Evolutionary conservation across 2,797 vertebrate genomes (phyloP), one percentile per base, ranked within the genome.

Genomic region (Microhierax caerulescens): DNA sequence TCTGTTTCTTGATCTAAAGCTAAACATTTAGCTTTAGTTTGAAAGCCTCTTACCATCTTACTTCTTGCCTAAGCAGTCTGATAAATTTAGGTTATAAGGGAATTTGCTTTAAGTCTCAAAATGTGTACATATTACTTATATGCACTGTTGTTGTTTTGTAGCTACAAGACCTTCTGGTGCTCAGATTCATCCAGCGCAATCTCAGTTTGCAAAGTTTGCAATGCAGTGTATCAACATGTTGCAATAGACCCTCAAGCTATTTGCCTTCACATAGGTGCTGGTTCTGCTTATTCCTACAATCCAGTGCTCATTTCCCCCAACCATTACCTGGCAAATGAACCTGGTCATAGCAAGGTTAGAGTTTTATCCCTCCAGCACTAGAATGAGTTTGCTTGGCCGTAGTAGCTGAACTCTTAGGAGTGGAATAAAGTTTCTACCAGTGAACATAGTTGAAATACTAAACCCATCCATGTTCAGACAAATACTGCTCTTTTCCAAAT

Each of bases 381-480:
- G 13, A 7, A 13, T 25, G 69, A 34, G 37, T 36, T 78, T 54
- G 10, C 28, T 54, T 39, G 63, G 28, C 54, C 61, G 4, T 7
- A 43, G 69, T 1, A 54, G 60, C 27, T 28, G 69, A 70, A n/a
- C 14, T 30, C 18, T 27, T 47, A 65, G 68, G 39, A 34, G 6
- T 17, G 34, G 43, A 79, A 30, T 47, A 36, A 64, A 37, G 32
- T 64, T 85, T 88, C 70, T 20, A 5, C 8, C 11, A 10, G 61
- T 24, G 61, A 30, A 65, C 18, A 22, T 4, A 11, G 45, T 2
- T 41, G 70, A 67, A 56, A 76, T 10, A 11, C 9, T 63, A 50
- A 61, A 32, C 28, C 79, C 73, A 70, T 19, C 54, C 9, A 1
- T 1, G 10, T 4, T 63, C 82, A 57, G 15, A 1, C 0, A 1